Percentiles rank a stretch among this genome's conserved stretches.
Conservation (phyloP, 1,140 invertebrate species). For the Dufourea novaeangliae region DNA sequence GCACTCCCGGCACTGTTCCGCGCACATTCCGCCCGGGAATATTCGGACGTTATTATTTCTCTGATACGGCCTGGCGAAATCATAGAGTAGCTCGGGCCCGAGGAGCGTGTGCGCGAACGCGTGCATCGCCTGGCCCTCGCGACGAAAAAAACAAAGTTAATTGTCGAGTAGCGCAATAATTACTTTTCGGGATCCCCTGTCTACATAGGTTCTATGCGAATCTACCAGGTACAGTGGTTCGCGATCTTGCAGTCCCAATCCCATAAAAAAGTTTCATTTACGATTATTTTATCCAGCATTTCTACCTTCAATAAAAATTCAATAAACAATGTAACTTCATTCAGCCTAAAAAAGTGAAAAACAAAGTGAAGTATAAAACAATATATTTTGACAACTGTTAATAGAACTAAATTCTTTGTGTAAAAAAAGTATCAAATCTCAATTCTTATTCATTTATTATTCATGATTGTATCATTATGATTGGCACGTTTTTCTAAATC, state of each 20-base stretch:
- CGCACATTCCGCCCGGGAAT: constrained; percentile 22
- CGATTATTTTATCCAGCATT: too few species aligned
- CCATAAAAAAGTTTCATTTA: too few species aligned
- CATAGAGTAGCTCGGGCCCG: constrained; percentile 70
- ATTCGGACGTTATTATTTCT: constrained; percentile 72
- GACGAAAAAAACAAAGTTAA: constrained; percentile 77
- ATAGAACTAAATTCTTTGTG: too few species aligned
- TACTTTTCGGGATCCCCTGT: constrained; percentile 60
- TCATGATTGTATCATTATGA: not conserved
- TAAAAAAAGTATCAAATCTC: too few species aligned
- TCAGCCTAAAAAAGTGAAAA: too few species aligned
- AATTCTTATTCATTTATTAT: not conserved
- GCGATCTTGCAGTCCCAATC: not conserved
- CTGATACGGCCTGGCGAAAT: constrained; percentile 72
- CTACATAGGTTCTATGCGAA: not conserved
- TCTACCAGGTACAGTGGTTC: not conserved
- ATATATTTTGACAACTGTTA: too few species aligned
- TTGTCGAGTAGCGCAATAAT: constrained; percentile 73
- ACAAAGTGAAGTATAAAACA: too few species aligned
- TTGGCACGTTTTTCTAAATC: not conserved
- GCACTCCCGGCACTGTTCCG: not conserved
- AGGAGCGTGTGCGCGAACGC: not conserved
- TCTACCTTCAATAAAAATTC: too few species aligned
- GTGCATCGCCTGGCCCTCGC: constrained; percentile 47
- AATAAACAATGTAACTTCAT: too few species aligned